phyloP scores from a whole-genome alignment of 2,113 vertebrate species.

The Periophthalmus modestus region DNA sequence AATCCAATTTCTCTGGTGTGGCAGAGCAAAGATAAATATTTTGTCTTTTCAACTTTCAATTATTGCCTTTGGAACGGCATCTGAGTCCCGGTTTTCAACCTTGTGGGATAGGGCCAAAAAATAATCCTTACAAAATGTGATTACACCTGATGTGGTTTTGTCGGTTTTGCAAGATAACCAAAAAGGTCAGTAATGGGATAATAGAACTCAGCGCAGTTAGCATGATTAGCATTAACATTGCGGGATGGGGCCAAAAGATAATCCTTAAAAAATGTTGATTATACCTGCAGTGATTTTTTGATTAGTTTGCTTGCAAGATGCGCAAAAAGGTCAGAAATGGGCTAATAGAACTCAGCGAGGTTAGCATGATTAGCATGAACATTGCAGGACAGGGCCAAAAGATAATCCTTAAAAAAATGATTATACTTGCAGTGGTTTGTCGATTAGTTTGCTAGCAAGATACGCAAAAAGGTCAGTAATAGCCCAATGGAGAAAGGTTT shows the following conservation, averaged over 20 bases:
- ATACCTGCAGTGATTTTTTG: too few relatives aligned
- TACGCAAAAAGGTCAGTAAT: too few relatives aligned
- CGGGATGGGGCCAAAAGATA: too few relatives aligned
- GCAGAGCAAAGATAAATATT: conserved; percentile 33
- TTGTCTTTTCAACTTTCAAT: conserved; percentile 18
- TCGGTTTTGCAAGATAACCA: neutral
- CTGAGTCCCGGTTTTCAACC: neutral
- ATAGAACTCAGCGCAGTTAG: neutral
- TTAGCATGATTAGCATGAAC: neutral
- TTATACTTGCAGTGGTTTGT: too few relatives aligned
- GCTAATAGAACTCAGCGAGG: too few relatives aligned
- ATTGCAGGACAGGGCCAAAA: too few relatives aligned
- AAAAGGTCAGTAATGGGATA: neutral
- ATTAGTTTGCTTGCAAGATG: neutral
- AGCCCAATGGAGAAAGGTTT: too few relatives aligned
- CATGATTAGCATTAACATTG: too few relatives aligned
- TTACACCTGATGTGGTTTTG: neutral
- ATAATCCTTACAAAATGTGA: neutral
- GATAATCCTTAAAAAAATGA: too few relatives aligned
- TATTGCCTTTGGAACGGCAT: neutral
- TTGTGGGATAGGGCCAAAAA: neutral
- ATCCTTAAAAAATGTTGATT: too few relatives aligned
- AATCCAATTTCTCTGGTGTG: conserved; percentile 2
- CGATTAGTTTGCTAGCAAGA: too few relatives aligned
- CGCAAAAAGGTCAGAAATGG: too few relatives aligned